phyloP scores from a whole-genome alignment of 1,140 invertebrate genomes.

The Carposina sasakii region DNA sequence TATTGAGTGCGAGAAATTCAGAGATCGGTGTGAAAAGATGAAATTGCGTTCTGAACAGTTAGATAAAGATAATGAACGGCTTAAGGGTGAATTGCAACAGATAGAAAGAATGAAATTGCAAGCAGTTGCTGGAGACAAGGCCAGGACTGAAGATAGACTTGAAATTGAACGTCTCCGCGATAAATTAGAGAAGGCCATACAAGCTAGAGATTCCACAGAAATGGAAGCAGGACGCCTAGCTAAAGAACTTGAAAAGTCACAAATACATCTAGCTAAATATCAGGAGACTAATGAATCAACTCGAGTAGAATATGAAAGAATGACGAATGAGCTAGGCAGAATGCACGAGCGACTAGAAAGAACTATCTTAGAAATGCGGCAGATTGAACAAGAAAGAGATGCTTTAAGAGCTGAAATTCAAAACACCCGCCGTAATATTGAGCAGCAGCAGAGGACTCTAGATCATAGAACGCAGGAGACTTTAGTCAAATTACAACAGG shows the following conservation, averaged over 20 bases:
- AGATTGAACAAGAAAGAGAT: conserved; percentile 81
- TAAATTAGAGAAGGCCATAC: conserved; percentile 87
- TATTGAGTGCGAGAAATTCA: conserved; percentile 89
- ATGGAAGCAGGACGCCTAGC: conserved; percentile 87
- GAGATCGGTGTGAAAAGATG: conserved; percentile 87
- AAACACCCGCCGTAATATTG: conserved; percentile 76
- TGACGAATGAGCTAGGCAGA: conserved; percentile 84
- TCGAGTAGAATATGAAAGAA: conserved; percentile 87
- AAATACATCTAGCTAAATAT: conserved; percentile 85
- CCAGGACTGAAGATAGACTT: conserved; percentile 74
- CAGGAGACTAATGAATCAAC: conserved; percentile 85
- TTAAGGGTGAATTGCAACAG: conserved; percentile 79
- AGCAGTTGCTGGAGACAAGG: conserved; percentile 75
- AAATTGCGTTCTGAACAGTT: conserved; percentile 79
- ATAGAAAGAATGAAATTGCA: conserved; percentile 78
- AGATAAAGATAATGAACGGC: conserved; percentile 83
- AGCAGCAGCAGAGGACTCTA: conserved; percentile 77
- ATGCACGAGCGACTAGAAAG: conserved; percentile 85
- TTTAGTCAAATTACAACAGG: conserved; percentile 78
- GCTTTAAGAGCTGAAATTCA: conserved; percentile 79
- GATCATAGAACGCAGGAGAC: conserved; percentile 78
- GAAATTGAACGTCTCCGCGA: conserved; percentile 89
- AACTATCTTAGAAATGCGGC: conserved; percentile 77
- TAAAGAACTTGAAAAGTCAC: conserved; percentile 90
- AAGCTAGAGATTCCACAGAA: conserved; percentile 85